phyloP scores from a whole-genome alignment of 2,888 invertebrate genomes.

The Deilephila elpenor region DNA sequence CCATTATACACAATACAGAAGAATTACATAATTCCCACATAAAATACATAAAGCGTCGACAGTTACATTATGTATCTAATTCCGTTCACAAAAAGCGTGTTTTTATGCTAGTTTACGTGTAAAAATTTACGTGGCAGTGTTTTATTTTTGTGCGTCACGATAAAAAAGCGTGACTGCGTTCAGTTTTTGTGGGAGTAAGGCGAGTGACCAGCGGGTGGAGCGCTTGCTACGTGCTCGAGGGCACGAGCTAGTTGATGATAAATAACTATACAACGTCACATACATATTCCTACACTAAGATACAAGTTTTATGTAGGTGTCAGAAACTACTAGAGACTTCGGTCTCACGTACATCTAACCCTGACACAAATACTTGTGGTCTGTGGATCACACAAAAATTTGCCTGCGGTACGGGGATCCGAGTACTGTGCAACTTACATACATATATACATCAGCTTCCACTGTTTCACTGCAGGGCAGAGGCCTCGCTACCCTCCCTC shows the following conservation, averaged over 20 bases:
- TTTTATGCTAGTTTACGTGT: constrained; percentile 23
- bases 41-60: not conserved
- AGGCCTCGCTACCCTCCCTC: no score
- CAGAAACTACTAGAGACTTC: no score
- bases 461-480: no score
- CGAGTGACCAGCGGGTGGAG: constrained; percentile 48
- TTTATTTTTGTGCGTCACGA: constrained; percentile 34
- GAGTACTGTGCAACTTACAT: no score
- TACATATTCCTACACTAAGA: no score
- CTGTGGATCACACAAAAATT: no score
- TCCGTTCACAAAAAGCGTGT: constrained; percentile 4
- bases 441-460: no score
- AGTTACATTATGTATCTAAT: constrained; percentile 29
- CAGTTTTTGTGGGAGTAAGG: constrained; percentile 58
- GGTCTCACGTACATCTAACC: no score
- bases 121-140: constrained; percentile 31
- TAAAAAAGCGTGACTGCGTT: constrained; percentile 38
- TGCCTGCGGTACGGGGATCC: no score
- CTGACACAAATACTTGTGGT: no score
- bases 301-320: no score
- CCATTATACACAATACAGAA: not conserved
- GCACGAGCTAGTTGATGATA: not conserved
- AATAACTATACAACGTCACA: not conserved
- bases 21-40: not conserved
- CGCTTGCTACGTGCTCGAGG: constrained; percentile 43